A percentile compares a stretch with the other conserved stretches of the same genome.
These are phyloP conservation scores for Chinchilla lanigera DNA, from an alignment of 2,113 vertebrate genomes.

Conservation along the genomic window DNA sequence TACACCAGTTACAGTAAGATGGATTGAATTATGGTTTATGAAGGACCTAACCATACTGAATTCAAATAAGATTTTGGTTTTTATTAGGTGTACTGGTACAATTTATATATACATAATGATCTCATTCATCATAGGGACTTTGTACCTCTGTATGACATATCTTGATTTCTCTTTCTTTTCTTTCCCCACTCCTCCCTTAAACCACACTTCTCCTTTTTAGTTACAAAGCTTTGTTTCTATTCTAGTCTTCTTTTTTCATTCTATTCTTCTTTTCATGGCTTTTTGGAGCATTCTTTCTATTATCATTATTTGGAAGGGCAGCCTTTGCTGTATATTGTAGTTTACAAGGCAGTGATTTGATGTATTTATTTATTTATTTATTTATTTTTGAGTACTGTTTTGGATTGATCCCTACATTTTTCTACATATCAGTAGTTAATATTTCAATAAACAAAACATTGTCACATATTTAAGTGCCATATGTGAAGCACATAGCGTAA, in stretches of 20 bases:
- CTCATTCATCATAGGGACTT: too few species aligned
- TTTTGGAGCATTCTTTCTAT: conserved; percentile 23
- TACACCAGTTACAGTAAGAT: neutral
- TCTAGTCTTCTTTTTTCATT: too few species aligned
- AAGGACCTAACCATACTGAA: neutral
- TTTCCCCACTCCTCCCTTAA: too few species aligned
- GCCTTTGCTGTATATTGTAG: conserved; percentile 61
- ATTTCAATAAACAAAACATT: conserved; percentile 68
- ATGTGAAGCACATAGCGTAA: too few species aligned
- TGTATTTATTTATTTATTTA: conserved; percentile 67
- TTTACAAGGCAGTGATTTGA: conserved; percentile 66
- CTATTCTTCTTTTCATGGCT: neutral
- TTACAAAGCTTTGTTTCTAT: neutral
- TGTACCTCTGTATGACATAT: neutral
- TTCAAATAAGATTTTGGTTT: neutral
- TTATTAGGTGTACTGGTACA: too few species aligned
- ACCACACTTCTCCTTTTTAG: too few species aligned
- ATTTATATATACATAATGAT: too few species aligned
- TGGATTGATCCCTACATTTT: conserved; percentile 73
- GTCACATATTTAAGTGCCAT: too few species aligned
- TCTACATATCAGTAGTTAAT: conserved; percentile 56
- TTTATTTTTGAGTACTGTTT: conserved; percentile 76
- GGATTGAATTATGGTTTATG: neutral
- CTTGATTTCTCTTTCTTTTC: neutral
- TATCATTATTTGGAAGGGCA: conserved; percentile 58